Conservation (phyloP, 1,140 invertebrate species). For the Drosophila aff. region DNA sequence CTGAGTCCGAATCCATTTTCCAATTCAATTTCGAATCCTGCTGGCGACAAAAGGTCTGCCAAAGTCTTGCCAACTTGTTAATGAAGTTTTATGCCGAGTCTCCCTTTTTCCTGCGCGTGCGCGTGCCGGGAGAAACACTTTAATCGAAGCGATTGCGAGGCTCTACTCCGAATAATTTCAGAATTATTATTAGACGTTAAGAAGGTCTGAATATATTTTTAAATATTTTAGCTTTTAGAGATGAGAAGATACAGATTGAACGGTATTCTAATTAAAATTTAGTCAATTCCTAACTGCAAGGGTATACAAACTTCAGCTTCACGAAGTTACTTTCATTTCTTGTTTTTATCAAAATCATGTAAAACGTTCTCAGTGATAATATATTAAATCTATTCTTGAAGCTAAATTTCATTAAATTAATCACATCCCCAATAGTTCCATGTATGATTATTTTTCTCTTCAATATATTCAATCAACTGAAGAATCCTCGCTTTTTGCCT, state of each 20-base stretch:
- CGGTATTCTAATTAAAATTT: background rate
- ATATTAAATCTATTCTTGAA: background rate
- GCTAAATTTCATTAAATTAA: background rate
- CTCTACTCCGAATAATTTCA: slow-evolving; percentile 23
- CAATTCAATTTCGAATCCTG: slow-evolving; percentile 54
- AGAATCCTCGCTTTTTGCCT: slow-evolving; percentile 1
- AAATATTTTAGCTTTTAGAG: background rate
- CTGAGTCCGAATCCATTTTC: slow-evolving; percentile 23
- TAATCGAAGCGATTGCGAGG: slow-evolving; percentile 17
- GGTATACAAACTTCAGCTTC: too few relatives aligned
- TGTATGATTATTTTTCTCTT: background rate
- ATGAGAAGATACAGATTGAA: background rate
- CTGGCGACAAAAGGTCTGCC: slow-evolving; percentile 75
- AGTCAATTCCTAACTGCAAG: background rate
- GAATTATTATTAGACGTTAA: background rate
- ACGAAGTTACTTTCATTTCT: background rate
- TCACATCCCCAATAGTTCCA: background rate
- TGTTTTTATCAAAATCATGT: background rate
- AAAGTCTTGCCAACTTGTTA: slow-evolving; percentile 52
- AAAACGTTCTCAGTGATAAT: background rate
- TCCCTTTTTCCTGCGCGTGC: slow-evolving; percentile 20
- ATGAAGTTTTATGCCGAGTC: slow-evolving; percentile 47
- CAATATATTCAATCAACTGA: slow-evolving; percentile 35
- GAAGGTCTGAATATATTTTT: too few relatives aligned
- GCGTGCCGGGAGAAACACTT: slow-evolving; percentile 29